Base-by-base conservation (phyloP, 1,140 invertebrate genomes). In the Octopus sinensis region DNA sequence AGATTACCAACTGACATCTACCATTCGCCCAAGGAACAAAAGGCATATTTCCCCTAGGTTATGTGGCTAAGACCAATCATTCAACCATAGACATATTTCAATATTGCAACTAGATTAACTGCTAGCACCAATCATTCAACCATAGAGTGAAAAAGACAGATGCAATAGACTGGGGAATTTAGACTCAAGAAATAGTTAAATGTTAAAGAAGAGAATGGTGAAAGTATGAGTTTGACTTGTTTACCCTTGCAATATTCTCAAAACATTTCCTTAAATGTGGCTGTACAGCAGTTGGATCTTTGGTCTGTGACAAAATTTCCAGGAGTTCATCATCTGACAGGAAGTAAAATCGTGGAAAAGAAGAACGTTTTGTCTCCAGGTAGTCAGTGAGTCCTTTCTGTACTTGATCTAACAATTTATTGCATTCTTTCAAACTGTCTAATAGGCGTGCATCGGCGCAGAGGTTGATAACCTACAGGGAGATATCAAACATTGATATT, bases 291-390 rank as follows among this genome's bases (percentile, higher is more conserved):
- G 95, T 94, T 0, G 95, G 95, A 86, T 94, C 94, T 86, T 94
- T 96, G 4, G 95, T 94, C 89, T 96, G 94, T 0, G 94, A 93
- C 62, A 97, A 91, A 87, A 96, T 96, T 90, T 96, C 95, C 7
- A 97, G 90, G 52, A 96, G 91, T 89, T 96, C 95, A 89, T 96
- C 95, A 90, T 96, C 96, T 6, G 95, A 96, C 85, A 96, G 94
- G 87, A 97, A 97, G 91, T 96, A 96, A 87, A 95, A 93, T 75
- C 89, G 88, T 78, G 95, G 95, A 91, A 97, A 96, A 78, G 95
- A 87, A 86, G 95, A 93, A 68, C 96, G 90, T 88, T 96, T 96
- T 0, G 94, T 94, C 91, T 96, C 96, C 82, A 97, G 91, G 90
- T 96, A 97, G 83, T 95, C 93, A 52, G 93, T 92, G 4, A 96